These are phyloP conservation scores for Siniperca obscura DNA, from an alignment of 2,797 vertebrate genomes.

Conservation along the genomic window DNA sequence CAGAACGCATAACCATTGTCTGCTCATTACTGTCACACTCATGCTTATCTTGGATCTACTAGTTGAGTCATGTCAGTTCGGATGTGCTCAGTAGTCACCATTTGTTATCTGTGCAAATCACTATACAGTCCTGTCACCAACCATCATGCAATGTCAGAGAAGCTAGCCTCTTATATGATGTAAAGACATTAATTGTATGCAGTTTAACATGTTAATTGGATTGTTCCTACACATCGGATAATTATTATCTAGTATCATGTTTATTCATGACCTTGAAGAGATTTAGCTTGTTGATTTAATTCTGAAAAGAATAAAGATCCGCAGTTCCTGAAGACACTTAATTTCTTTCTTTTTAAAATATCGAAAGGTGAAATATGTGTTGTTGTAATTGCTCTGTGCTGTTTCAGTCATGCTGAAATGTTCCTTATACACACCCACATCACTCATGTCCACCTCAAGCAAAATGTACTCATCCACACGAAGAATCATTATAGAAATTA, in stretches of 20 bases:
- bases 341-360: conserved; percentile 27
- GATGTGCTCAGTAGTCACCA: conserved; percentile 55
- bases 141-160: conserved; percentile 26
- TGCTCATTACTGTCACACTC: conserved; percentile 57
- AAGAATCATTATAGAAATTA: conserved; percentile 16
- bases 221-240: conserved; percentile 13
- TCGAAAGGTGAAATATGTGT: conserved; percentile 34
- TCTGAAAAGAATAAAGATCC: conserved; percentile 58
- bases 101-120: conserved; percentile 61
- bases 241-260: conserved; percentile 20
- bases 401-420: conserved; percentile 41
- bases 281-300: conserved; percentile 27
- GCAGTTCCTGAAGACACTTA: conserved; percentile 15
- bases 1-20: conserved; percentile 59
- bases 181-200: conserved; percentile 18
- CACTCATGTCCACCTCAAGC: conserved; percentile 30
- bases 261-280: conserved; percentile 20
- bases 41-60: conserved; percentile 47
- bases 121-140: conserved; percentile 22
- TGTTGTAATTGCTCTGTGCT: conserved; percentile 26
- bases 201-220: conserved; percentile 31
- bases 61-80: conserved; percentile 67
- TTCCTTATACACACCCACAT: conserved; percentile 41
- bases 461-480: conserved; percentile 10
- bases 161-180: conserved; percentile 17